Conservation (phyloP, 2,888 invertebrate genomes). For the Vandiemenella viatica region DNA sequence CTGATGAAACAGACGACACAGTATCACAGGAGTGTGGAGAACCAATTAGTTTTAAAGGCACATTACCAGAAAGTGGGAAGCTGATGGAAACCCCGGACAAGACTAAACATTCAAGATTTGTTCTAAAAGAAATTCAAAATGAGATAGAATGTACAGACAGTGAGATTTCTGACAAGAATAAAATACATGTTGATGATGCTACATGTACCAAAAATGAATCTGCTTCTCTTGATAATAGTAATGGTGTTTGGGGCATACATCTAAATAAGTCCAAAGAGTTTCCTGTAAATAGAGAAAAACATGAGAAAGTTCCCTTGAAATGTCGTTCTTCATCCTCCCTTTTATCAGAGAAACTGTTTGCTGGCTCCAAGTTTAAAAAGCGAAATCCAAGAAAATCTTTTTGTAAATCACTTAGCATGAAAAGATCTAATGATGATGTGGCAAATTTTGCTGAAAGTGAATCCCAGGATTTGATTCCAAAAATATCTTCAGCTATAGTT, state of each 20-base stretch:
- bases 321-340: slow-evolving; percentile 33
- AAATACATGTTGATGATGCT: not conserved
- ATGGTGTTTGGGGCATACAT: slow-evolving; percentile 32
- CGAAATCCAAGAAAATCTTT: slow-evolving; percentile 67
- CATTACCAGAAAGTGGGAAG: not conserved
- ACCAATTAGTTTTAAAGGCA: not conserved
- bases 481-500: not conserved
- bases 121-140: slow-evolving; percentile 9
- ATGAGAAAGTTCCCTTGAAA: too few relatives aligned
- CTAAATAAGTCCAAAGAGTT: slow-evolving; percentile 25
- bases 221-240: slow-evolving; percentile 5
- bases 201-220: slow-evolving; percentile 10
- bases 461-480: not conserved
- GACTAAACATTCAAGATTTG: slow-evolving; percentile 1
- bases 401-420: slow-evolving; percentile 10
- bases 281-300: too few relatives aligned
- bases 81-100: not conserved
- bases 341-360: slow-evolving; percentile 52
- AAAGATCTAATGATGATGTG: slow-evolving; percentile 1
- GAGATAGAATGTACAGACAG: not conserved
- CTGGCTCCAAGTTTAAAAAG: slow-evolving; percentile 48
- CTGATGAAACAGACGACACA: slow-evolving; percentile 22
- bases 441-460: not conserved
- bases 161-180: slow-evolving; percentile 3
- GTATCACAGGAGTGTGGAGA: not conserved